These are phyloP conservation scores for Biston betularia DNA, from an alignment of 2,888 invertebrate species.

Conservation along the genomic window DNA sequence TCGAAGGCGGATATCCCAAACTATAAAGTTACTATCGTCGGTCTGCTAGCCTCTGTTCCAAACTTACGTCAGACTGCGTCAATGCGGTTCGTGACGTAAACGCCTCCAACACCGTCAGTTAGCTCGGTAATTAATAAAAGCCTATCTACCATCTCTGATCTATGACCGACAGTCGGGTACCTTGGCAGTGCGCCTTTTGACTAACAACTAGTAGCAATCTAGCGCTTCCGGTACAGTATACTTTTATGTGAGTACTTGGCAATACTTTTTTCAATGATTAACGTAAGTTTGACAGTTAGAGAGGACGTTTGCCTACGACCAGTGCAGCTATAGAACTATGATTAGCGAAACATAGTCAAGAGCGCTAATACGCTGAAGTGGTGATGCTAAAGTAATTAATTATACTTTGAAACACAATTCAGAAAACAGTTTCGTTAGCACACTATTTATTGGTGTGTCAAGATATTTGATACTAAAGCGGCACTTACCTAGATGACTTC, in stretches of 20 bases:
- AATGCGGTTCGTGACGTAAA: slow-evolving; percentile 14
- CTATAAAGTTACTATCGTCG: not conserved
- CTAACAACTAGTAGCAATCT: slow-evolving; percentile 69
- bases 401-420: too few species aligned
- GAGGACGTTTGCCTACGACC: too few species aligned
- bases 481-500: too few species aligned
- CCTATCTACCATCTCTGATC: slow-evolving; percentile 39
- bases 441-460: too few species aligned
- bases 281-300: too few species aligned
- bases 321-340: too few species aligned
- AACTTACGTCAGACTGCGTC: not conserved
- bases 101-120: slow-evolving; percentile 34
- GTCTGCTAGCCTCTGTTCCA: not conserved
- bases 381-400: too few species aligned
- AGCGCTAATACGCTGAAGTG: too few species aligned
- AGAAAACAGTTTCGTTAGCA: too few species aligned
- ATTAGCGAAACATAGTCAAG: too few species aligned
- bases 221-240: slow-evolving; percentile 62
- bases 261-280: not conserved
- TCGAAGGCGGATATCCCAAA: too few species aligned
- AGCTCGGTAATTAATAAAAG: slow-evolving; percentile 33
- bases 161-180: slow-evolving; percentile 45
- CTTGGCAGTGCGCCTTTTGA: slow-evolving; percentile 61
- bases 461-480: too few species aligned
- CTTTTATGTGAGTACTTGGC: slow-evolving; percentile 12